Evolutionary conservation across 92 coral and sea anemone species (phyloP).

Genomic region (Epizoanthus illoricatus): DNA sequence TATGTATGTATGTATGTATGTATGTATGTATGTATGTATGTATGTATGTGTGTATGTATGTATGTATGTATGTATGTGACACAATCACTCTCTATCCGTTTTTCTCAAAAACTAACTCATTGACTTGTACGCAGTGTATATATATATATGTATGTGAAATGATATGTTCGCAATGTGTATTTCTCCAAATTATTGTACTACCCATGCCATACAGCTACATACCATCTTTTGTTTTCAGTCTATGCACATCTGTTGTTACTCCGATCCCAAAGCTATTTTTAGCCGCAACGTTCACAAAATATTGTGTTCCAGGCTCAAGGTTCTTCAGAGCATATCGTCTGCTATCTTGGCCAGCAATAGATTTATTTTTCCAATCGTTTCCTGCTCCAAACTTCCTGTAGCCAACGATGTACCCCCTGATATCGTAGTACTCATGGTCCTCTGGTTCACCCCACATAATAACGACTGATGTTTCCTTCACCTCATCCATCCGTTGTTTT

Average conservation of each 20-base stretch:
- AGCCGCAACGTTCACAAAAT: constrained; percentile 28
- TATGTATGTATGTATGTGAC: neutral
- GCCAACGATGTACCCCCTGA: constrained; percentile 28
- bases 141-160: neutral
- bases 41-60: neutral
- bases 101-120: neutral
- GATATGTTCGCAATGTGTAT: no score
- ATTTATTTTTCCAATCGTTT: constrained; percentile 8
- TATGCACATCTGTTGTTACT: constrained; percentile 5
- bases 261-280: constrained; percentile 21
- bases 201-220: neutral
- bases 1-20: neutral
- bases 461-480: constrained; percentile 22
- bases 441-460: constrained; percentile 18
- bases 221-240: constrained; percentile 2
- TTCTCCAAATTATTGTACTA: no score
- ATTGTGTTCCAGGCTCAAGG: constrained; percentile 22
- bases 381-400: constrained; percentile 30
- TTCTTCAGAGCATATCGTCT: neutral
- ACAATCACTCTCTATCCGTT: neutral
- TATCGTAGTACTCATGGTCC: constrained; percentile 8
- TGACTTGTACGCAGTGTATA: no score
- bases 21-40: neutral
- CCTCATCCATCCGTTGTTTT: constrained; percentile 6
- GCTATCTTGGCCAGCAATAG: constrained; percentile 1